Evolutionary conservation across 2,113 vertebrate species (phyloP).

Genomic region (Nycticebus coucang): DNA sequence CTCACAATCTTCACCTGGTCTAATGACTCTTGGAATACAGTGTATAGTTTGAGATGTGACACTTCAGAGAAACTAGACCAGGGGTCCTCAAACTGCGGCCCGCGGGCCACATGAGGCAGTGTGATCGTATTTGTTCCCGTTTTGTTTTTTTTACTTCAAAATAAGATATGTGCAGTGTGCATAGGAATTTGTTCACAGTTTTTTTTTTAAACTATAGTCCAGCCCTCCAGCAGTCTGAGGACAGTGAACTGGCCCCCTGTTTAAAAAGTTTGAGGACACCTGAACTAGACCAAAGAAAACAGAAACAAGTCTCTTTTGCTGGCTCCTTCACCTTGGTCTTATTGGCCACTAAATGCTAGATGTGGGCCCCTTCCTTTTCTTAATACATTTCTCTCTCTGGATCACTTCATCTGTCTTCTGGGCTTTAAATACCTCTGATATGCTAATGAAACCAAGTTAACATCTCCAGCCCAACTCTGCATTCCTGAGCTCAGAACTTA

Average conservation of each 20-base stretch:
- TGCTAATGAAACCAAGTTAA: neutral
- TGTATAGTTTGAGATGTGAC: neutral
- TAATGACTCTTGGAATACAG: neutral
- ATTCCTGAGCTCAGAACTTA: neutral
- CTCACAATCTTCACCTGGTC: neutral
- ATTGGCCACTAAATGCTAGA: neutral
- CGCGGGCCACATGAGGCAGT: no score
- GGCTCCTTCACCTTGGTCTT: neutral
- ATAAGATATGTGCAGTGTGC: no score
- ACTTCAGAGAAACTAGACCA: conserved; percentile 30
- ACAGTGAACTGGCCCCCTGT: no score
- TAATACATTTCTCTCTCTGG: neutral
- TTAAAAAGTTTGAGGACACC: no score
- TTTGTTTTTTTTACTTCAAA: no score
- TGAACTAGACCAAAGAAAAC: neutral
- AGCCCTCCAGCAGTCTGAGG: no score
- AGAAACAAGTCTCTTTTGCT: neutral
- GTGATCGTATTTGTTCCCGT: no score
- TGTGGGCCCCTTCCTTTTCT: neutral
- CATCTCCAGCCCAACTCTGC: neutral
- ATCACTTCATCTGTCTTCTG: neutral
- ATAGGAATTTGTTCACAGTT: no score
- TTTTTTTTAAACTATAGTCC: no score
- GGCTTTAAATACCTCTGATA: neutral
- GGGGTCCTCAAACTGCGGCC: no score